These are phyloP conservation scores for Lithosia quadra DNA, from an alignment of 2,888 invertebrate species.

Conservation along the genomic window DNA sequence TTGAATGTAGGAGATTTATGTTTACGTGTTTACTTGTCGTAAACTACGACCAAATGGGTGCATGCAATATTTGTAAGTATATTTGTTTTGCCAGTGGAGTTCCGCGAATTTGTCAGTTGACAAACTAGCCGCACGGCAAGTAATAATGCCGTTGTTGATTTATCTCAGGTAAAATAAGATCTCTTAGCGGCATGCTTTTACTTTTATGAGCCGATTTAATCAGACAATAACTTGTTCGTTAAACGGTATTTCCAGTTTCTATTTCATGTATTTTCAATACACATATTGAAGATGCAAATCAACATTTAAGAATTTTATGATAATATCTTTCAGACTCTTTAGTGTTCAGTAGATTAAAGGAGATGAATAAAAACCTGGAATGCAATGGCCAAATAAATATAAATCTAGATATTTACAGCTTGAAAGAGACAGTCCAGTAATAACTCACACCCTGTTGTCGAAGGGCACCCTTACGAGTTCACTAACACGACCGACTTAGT, in stretches of 20 bases:
- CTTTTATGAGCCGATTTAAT: constrained; percentile 31
- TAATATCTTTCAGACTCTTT: neutral
- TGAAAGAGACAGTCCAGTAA: constrained; percentile 40
- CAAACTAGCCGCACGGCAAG: constrained; percentile 23
- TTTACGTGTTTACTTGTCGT: constrained; percentile 25
- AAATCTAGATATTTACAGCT: constrained; percentile 11
- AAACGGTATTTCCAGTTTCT: constrained; percentile 28
- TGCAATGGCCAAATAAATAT: constrained; percentile 2
- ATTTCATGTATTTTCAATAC: constrained; percentile 33
- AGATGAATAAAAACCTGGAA: constrained; percentile 21
- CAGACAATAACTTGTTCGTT: constrained; percentile 16
- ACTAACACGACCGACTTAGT: constrained; percentile 51
- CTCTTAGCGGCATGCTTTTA: constrained; percentile 12
- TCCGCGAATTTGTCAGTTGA: constrained; percentile 36
- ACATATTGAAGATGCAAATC: constrained; percentile 39
- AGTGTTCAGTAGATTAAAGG: constrained; percentile 9
- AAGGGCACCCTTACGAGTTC: constrained; percentile 54
- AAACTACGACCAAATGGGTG: constrained; percentile 25
- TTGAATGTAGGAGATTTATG: constrained; percentile 17
- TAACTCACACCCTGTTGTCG: constrained; percentile 49
- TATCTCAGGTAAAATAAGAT: constrained; percentile 20
- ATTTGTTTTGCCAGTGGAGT: constrained; percentile 33
- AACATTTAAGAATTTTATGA: constrained; percentile 25
- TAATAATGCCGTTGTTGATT: constrained; percentile 25
- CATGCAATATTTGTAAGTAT: constrained; percentile 4